phyloP scores from a whole-genome alignment of 2,113 vertebrate species.

The Gobius niger region DNA sequence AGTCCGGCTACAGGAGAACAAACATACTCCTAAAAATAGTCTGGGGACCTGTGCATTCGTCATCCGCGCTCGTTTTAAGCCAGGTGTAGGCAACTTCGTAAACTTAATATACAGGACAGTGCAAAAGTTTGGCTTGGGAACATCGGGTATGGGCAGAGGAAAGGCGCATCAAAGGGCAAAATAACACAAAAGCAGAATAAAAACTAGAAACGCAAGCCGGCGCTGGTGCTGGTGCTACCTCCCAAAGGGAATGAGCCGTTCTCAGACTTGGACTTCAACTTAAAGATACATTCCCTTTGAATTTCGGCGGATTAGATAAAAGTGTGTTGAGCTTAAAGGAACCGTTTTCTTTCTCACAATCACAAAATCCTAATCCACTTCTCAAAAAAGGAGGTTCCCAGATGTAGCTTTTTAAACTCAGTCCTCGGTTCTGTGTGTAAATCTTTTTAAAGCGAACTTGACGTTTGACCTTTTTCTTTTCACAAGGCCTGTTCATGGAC shows the following conservation, averaged over 20 bases:
- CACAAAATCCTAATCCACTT: too few species aligned
- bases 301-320: too few species aligned
- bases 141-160: not conserved
- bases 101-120: not conserved
- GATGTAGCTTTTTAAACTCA: not conserved
- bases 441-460: not conserved
- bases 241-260: not conserved
- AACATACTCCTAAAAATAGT: constrained; percentile 70
- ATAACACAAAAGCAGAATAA: not conserved
- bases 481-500: not conserved
- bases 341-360: too few species aligned
- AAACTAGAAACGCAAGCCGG: not conserved
- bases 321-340: too few species aligned
- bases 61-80: constrained; percentile 22
- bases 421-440: not conserved
- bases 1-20: constrained; percentile 44
- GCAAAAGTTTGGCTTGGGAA: not conserved
- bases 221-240: not conserved
- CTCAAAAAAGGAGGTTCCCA: too few species aligned
- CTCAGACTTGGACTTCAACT: too few species aligned
- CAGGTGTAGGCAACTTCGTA: constrained; percentile 55
- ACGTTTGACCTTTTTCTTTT: not conserved
- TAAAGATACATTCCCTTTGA: too few species aligned
- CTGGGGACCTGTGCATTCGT: constrained; percentile 36
- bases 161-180: not conserved